Conservation (phyloP, 2,113 vertebrate genomes). For the Lycocorax pyrrhopterus region DNA sequence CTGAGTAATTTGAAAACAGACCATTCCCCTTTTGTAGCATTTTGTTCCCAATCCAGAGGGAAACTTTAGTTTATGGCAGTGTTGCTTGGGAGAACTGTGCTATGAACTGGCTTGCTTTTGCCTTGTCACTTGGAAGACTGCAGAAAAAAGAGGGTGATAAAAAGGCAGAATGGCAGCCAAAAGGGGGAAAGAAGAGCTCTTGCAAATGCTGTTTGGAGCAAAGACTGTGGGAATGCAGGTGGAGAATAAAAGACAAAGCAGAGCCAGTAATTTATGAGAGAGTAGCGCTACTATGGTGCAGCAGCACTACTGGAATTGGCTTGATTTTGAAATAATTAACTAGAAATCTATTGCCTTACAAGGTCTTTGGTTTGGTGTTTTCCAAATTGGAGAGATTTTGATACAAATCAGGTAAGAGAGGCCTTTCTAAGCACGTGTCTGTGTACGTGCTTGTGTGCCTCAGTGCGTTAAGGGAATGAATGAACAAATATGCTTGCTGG, state of each 20-base stretch:
- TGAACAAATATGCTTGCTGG: constrained; percentile 39
- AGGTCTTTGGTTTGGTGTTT: not conserved
- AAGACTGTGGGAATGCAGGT: constrained; percentile 55
- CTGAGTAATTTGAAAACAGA: not conserved
- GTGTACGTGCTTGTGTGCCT: not conserved
- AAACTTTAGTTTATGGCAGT: constrained; percentile 37
- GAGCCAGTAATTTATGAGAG: constrained; percentile 24
- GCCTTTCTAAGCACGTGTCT: not conserved
- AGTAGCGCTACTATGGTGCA: not conserved
- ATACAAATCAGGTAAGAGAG: constrained; percentile 30
- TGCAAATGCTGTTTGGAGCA: not conserved
- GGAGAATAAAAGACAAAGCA: constrained; percentile 48
- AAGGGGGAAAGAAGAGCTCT: constrained; percentile 35
- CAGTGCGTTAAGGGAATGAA: constrained; percentile 27
- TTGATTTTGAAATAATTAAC: constrained; percentile 29
- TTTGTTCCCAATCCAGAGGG: constrained; percentile 26
- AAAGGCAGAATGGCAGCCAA: constrained; percentile 40
- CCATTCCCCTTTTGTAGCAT: constrained; percentile 12
- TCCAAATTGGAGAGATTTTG: not conserved
- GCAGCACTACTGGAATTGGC: not conserved
- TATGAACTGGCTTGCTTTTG: constrained; percentile 36
- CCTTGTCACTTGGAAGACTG: constrained; percentile 28
- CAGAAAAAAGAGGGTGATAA: constrained; percentile 46
- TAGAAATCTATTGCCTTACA: not conserved
- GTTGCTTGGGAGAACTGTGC: constrained; percentile 42